Conservation (phyloP, 1,140 invertebrate species). For the Polyergus mexicanus region DNA sequence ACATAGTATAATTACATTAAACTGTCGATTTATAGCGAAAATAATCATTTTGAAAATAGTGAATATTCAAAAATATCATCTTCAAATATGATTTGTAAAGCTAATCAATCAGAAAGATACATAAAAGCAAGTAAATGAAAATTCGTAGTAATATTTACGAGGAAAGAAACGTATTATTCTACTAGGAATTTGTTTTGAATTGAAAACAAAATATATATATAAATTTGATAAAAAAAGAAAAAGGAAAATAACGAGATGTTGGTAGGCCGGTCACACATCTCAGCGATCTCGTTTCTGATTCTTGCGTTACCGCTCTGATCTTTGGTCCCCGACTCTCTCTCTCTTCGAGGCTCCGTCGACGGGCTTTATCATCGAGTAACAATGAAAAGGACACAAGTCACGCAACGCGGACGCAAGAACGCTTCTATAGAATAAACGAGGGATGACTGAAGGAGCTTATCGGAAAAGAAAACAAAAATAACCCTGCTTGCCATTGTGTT, state of each 20-base stretch:
- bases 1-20: neutral
- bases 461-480: slow-evolving; percentile 75
- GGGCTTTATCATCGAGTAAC: slow-evolving; percentile 75
- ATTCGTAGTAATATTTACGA: slow-evolving; percentile 15
- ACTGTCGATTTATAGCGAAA: neutral
- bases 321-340: slow-evolving; percentile 85
- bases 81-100: neutral
- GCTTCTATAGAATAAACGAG: slow-evolving; percentile 72
- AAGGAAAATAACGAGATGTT: slow-evolving; percentile 27
- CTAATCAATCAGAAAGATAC: slow-evolving; percentile 2
- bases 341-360: slow-evolving; percentile 85
- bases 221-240: neutral
- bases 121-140: neutral
- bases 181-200: neutral
- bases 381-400: slow-evolving; percentile 74
- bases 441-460: slow-evolving; percentile 79
- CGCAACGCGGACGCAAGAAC: slow-evolving; percentile 72
- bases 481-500: slow-evolving; percentile 83
- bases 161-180: neutral
- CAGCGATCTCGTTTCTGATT: slow-evolving; percentile 76
- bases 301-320: slow-evolving; percentile 85
- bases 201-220: neutral
- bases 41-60: neutral
- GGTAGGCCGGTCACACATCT: slow-evolving; percentile 50
- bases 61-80: neutral